Base-by-base conservation (phyloP, 1,140 invertebrate species). In the Acromyrmex heyeri region DNA sequence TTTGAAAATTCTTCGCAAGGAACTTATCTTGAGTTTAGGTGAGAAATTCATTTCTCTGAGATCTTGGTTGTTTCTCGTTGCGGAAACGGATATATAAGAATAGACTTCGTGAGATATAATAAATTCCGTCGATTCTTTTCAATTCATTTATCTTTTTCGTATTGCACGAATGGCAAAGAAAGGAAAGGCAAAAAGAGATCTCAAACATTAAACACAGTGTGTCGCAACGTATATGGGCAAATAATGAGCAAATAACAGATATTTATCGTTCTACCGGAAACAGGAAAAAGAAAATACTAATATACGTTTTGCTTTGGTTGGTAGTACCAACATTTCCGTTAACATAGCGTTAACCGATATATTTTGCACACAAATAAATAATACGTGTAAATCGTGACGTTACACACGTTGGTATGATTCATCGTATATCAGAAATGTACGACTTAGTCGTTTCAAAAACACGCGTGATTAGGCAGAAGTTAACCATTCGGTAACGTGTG, bases 381-480 rank as follows among this genome's bases (percentile, higher is more conserved):
- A 78, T 53, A 75, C 21, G 65, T 79, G 73, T 79, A 61, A 73
- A 79, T 67, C 16, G 44, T 14, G 16, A 44, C 12, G 30, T n/a
- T 21, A 2, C 30, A 30, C 4, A 30, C 4, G 30, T 30, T 30
- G 3, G 3, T 30, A 57, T 34, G 64, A 18, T 53, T 86, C n/a
- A 75, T 79, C 53, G 55, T 70, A 44, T 69, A 70, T 76, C 12
- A 70, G 61, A 86, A 79, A 72, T 21, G 61, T 73, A 88, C 24
- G 1, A 24, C 73, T 86, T 79, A 69, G 30, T n/a, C 38, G 21
- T 72, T 87, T 72, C n/a, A 44, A 85, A 75, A 85, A 78, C 14
- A 75, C 69, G 34, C 5, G n/a, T 16, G n/a, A 59, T 78, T 27
- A 16, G 14, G 2, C 21, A 30, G 30, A 61, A 86, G 79, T 86